These are phyloP conservation scores for Rhabdornis inornatus DNA, from an alignment of 2,113 vertebrate genomes.

Conservation along the genomic window DNA sequence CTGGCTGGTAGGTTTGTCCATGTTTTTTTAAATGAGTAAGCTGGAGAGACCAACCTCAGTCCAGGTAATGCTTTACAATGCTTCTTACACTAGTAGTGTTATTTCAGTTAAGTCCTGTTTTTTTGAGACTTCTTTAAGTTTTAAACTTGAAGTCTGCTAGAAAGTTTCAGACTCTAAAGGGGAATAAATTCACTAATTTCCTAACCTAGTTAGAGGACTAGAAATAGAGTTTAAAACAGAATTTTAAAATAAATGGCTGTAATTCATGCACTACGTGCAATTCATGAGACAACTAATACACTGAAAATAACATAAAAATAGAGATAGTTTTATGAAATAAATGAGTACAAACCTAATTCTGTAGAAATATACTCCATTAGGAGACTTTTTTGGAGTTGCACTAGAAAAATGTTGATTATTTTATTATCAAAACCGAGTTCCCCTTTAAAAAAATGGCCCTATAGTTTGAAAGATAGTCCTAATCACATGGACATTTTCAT, in stretches of 20 bases:
- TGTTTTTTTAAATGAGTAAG: not conserved
- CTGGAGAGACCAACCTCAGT: not conserved
- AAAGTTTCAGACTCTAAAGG: not conserved
- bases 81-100: not conserved
- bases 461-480: not conserved
- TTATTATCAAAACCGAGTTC: not conserved
- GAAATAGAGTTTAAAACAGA: not conserved
- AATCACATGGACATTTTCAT: not conserved
- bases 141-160: not conserved
- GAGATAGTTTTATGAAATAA: not conserved
- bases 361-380: not conserved
- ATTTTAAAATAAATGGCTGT: not conserved
- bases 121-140: not conserved
- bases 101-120: not conserved
- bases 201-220: not conserved
- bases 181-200: not conserved
- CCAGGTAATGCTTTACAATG: not conserved
- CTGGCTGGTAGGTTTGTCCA: rapidly evolving
- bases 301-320: not conserved
- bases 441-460: not conserved
- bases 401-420: not conserved
- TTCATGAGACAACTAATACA: not conserved
- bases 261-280: not conserved
- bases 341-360: not conserved
- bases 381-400: not conserved